Evolutionary conservation across 1,140 invertebrate species (phyloP), one percentile per base, ranked within the genome.

Genomic region (Drosophila insularis): DNA sequence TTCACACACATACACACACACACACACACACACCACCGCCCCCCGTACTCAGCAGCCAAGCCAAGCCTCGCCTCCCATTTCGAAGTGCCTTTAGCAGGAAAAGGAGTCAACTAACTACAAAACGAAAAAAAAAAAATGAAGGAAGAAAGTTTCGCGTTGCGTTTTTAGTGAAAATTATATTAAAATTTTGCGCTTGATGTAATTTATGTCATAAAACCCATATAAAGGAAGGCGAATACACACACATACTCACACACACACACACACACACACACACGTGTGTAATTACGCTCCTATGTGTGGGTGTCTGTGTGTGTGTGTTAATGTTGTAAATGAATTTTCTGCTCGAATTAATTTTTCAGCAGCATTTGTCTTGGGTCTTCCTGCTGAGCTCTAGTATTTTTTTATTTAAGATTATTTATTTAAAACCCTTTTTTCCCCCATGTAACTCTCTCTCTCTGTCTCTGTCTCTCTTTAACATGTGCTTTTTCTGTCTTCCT

Each of bases 111-210:
- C 69, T 74, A 85, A 50, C 43, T 50, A 50, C 43, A 50, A 27
- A 27, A 21, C 43, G 14, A 46, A 19, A 17, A 46, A 46, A 46
- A 17, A 17, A 10, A 10, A 50, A 19, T 10, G 1, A 21, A 50
- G 21, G 19, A 89, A 80, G 81, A 91, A 91, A 91, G 73, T 89
- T 91, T 84, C 74, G 63, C 75, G 74, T 79, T 78, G 82, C 79
- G 80, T 87, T 90, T 91, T 91, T 91, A 91, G 89, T 89, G 89
- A 87, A 91, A 91, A 91, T 91, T 91, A 91, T 86, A 91, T 91
- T 91, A 91, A 91, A 91, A 91, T 91, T 91, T 91, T 90, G 77
- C 79, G 89, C 89, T 87, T 91, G 89, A 91, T 91, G 85, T 89
- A 91, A 90, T 91, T 84, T 91, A 84, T 90, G 89, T 91, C 89